Conservation (phyloP, 2,113 vertebrate genomes). For the Pelvicachromis taeniatus region DNA sequence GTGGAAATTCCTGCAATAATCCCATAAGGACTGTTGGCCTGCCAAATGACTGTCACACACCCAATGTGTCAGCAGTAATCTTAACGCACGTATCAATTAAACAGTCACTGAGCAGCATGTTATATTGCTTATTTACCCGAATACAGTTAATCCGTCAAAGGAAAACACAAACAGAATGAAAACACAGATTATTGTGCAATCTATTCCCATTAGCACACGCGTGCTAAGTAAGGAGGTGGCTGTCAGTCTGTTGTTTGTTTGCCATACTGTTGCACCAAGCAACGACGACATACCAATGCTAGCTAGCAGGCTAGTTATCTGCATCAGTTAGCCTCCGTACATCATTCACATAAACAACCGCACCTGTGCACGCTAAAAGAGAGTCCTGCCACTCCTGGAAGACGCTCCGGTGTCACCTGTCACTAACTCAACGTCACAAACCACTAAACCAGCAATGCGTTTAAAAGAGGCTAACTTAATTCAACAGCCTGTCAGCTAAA, state of each 20-base stretch:
- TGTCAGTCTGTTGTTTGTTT: slow-evolving; percentile 54
- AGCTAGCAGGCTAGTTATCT: slow-evolving; percentile 35
- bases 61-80: slow-evolving; percentile 39
- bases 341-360: slow-evolving; percentile 13
- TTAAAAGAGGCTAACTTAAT: not conserved
- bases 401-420: not conserved
- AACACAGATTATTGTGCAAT: not conserved
- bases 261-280: slow-evolving; percentile 41
- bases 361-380: not conserved
- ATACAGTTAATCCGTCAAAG: not conserved
- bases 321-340: slow-evolving; percentile 12
- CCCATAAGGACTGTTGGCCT: not conserved
- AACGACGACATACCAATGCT: slow-evolving; percentile 61
- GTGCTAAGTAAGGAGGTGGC: not conserved
- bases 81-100: not conserved
- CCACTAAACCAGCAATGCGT: not conserved
- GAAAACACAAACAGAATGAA: not conserved
- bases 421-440: not conserved
- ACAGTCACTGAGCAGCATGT: not conserved
- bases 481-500: slow-evolving; percentile 25
- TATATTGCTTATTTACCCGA: not conserved
- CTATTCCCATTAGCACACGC: not conserved
- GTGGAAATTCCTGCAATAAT: not conserved
- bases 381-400: not conserved
- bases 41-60: not conserved